Conservation (phyloP, 2,888 invertebrate genomes). For the Junonia oenone region DNA sequence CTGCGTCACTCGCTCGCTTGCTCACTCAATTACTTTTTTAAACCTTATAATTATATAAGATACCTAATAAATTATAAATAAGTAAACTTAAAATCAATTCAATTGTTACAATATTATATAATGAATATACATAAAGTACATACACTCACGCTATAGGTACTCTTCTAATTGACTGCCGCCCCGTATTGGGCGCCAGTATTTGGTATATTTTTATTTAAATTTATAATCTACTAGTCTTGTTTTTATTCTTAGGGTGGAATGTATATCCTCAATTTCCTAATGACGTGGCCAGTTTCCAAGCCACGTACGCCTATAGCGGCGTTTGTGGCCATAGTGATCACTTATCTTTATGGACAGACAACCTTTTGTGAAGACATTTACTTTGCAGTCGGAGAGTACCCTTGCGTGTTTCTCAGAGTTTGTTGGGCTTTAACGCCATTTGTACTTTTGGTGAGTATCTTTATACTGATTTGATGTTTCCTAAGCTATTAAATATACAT, state of each 20-base stretch:
- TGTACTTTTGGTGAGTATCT: conserved; percentile 50
- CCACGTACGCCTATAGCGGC: conserved; percentile 50
- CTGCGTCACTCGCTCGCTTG: too few species aligned
- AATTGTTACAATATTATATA: too few species aligned
- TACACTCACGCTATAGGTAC: too few species aligned
- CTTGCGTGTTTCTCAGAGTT: conserved; percentile 54
- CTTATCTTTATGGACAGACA: conserved; percentile 60
- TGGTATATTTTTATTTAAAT: not conserved
- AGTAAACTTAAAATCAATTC: too few species aligned
- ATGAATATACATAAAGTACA: too few species aligned
- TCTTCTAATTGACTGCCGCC: too few species aligned
- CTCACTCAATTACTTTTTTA: too few species aligned
- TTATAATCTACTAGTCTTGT: not conserved
- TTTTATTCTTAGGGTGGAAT: conserved; percentile 52
- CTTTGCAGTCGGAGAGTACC: conserved; percentile 62
- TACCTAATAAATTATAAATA: too few species aligned
- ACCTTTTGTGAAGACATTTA: conserved; percentile 65
- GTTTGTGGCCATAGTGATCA: conserved; percentile 40
- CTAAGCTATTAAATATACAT: too few species aligned
- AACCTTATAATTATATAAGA: too few species aligned
- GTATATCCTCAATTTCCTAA: conserved; percentile 55
- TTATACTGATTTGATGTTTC: too few species aligned
- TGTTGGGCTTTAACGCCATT: conserved; percentile 61
- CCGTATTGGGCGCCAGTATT: not conserved
- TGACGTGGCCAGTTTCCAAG: conserved; percentile 56